phyloP scores from a whole-genome alignment of 2,888 invertebrate species.

The Elgonia sp. region DNA sequence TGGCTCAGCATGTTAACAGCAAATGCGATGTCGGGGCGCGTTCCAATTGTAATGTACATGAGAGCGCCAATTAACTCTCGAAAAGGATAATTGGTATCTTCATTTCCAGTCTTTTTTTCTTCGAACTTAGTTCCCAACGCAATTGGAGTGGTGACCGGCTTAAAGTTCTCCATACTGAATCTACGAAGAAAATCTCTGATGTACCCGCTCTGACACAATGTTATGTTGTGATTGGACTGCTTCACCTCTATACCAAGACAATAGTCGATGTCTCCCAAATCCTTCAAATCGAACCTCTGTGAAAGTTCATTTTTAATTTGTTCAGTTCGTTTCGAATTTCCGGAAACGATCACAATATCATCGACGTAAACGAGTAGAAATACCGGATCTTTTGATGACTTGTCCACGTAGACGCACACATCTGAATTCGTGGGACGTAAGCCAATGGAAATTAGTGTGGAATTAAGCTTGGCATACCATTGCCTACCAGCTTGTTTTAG shows the following conservation, averaged over 20 bases:
- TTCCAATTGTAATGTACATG: neutral
- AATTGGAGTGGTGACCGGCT: neutral
- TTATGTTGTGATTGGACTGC: neutral
- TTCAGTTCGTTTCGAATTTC: neutral
- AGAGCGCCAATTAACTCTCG: neutral
- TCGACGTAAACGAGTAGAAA: neutral
- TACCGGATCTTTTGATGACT: neutral
- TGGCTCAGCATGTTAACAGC: neutral
- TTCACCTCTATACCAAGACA: neutral
- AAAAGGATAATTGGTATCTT: neutral
- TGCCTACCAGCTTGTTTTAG: neutral
- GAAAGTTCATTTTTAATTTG: neutral
- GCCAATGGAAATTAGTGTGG: neutral
- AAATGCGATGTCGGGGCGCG: neutral
- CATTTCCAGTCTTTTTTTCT: neutral
- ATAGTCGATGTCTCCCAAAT: neutral
- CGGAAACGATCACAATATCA: neutral
- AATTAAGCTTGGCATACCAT: neutral
- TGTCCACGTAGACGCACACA: neutral
- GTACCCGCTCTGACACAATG: neutral
- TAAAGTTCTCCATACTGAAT: neutral
- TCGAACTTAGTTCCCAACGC: neutral
- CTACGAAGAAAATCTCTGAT: neutral
- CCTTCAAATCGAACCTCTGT: neutral
- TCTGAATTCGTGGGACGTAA: neutral